phyloP scores from a whole-genome alignment of 1,140 invertebrate genomes.

The Drosophila sp. region DNA sequence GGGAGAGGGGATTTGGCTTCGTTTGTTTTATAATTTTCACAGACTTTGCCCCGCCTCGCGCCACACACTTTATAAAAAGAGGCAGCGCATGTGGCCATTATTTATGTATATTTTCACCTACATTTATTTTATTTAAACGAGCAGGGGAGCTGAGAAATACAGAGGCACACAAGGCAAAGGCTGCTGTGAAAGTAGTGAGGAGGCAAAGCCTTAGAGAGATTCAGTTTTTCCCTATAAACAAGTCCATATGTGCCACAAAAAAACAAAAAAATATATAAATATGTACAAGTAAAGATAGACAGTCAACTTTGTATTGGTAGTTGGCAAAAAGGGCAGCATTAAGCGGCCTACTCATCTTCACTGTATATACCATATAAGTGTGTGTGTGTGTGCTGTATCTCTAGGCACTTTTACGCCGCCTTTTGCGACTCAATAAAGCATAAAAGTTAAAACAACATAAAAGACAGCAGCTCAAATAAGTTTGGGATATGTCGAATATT shows the following conservation, averaged over 20 bases:
- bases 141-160: conserved; percentile 16
- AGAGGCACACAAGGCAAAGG: conserved; percentile 39
- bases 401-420: conserved; percentile 30
- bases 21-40: conserved; percentile 75
- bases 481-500: too few species aligned
- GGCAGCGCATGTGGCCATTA: conserved; percentile 70
- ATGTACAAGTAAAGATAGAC: conserved; percentile 5
- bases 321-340: conserved; percentile 37
- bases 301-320: conserved; percentile 37
- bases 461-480: conserved; percentile 48
- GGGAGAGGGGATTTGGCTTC: conserved; percentile 18
- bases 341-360: conserved; percentile 13
- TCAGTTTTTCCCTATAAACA: conserved; percentile 16
- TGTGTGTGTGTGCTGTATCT: conserved; percentile 18
- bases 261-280: not conserved
- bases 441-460: conserved; percentile 57
- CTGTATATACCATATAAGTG: not conserved
- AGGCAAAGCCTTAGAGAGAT: conserved; percentile 42
- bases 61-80: conserved; percentile 66
- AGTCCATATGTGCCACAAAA: conserved; percentile 10
- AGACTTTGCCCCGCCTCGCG: conserved; percentile 44
- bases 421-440: conserved; percentile 54
- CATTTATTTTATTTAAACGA: conserved; percentile 73
- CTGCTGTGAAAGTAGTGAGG: conserved; percentile 48
- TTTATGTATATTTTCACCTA: conserved; percentile 81